These are phyloP conservation scores for Blastobasis lacticolella DNA, from an alignment of 2,888 invertebrate genomes.

Conservation along the genomic window DNA sequence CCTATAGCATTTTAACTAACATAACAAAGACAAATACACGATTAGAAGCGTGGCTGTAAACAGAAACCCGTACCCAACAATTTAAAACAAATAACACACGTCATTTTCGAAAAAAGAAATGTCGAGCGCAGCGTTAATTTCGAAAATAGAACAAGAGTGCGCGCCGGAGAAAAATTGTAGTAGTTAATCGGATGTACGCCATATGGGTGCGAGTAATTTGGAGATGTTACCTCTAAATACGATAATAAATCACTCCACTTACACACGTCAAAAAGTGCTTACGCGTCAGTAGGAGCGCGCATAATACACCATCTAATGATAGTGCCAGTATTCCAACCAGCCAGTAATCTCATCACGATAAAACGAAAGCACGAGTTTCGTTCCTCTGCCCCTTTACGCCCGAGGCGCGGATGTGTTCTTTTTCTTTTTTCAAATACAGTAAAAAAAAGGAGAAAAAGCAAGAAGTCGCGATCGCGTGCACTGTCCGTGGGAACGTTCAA, in stretches of 20 bases:
- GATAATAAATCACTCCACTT: constrained; percentile 58
- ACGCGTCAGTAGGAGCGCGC: constrained; percentile 44
- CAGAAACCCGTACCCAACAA: no score
- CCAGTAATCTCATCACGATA: constrained; percentile 58
- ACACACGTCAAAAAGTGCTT: constrained; percentile 54
- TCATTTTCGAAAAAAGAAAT: constrained; percentile 1
- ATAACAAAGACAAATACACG: no score
- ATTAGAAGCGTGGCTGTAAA: no score
- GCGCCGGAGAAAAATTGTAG: constrained; percentile 20
- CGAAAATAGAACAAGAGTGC: constrained; percentile 19
- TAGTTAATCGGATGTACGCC: constrained; percentile 28
- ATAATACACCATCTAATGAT: constrained; percentile 55
- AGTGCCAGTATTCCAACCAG: constrained; percentile 36
- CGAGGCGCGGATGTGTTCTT: constrained; percentile 52
- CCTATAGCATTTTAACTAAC: no score
- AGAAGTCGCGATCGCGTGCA: constrained; percentile 50
- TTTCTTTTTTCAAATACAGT: constrained; percentile 22
- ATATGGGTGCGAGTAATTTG: constrained; percentile 31
- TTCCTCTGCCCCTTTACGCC: constrained; percentile 47
- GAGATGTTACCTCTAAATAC: constrained; percentile 26
- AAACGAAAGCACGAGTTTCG: constrained; percentile 49
- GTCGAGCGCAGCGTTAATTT: constrained; percentile 15
- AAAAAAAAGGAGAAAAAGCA: constrained; percentile 32
- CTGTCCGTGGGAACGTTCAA: constrained; percentile 58
- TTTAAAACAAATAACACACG: no score